These are phyloP conservation scores for Ameiurus melas DNA, from an alignment of 2,113 vertebrate genomes.

Conservation along the genomic window DNA sequence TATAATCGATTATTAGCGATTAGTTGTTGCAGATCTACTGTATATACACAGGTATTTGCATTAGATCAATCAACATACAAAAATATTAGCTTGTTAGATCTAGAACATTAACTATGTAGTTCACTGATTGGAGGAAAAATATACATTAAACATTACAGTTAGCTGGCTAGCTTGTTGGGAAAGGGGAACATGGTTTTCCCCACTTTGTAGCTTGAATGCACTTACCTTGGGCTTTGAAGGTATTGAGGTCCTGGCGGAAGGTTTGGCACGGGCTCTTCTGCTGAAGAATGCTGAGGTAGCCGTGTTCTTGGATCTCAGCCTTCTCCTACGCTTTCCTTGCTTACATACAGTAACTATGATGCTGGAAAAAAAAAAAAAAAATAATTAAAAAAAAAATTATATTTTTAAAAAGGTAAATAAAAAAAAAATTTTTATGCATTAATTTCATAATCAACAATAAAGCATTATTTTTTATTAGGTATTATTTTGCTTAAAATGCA, in stretches of 20 bases:
- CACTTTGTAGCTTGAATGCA: not conserved
- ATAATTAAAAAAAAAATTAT: not conserved
- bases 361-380: conserved; percentile 60
- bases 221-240: conserved; percentile 85
- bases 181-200: not conserved
- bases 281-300: conserved; percentile 82
- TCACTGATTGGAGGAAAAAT: not conserved
- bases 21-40: no score
- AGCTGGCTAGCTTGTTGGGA: not conserved
- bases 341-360: conserved; percentile 86
- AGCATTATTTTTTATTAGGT: not conserved
- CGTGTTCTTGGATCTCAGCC: conserved; percentile 78
- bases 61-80: no score
- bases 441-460: not conserved
- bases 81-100: not conserved
- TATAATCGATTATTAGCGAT: no score
- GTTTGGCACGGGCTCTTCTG: conserved; percentile 78
- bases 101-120: not conserved
- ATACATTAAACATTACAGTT: not conserved
- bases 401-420: not conserved
- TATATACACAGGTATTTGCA: no score
- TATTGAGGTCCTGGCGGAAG: conserved; percentile 79
- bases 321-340: conserved; percentile 77
- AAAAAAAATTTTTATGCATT: not conserved
- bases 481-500: not conserved